These are phyloP conservation scores for Nomada goodeniana DNA, from an alignment of 2,888 invertebrate species.

Conservation along the genomic window DNA sequence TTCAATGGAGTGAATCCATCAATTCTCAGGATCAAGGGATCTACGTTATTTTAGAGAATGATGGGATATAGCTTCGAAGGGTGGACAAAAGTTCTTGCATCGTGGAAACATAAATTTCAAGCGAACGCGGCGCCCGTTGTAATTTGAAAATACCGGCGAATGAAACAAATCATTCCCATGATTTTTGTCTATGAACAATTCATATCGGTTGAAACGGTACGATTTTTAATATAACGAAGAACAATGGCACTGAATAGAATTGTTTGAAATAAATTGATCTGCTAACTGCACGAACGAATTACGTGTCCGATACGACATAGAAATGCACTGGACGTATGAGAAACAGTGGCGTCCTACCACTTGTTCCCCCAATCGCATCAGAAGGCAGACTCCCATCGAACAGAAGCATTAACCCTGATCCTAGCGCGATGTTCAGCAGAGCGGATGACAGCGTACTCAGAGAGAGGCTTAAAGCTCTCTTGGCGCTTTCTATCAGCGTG, in stretches of 20 bases:
- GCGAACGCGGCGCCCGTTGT: neutral
- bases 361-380: constrained; percentile 66
- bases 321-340: constrained; percentile 20
- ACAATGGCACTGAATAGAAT: neutral
- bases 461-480: constrained; percentile 78
- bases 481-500: constrained; percentile 57
- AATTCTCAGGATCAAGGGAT: constrained; percentile 71
- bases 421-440: constrained; percentile 83
- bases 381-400: constrained; percentile 79
- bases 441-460: constrained; percentile 84
- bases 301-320: constrained; percentile 5
- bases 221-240: neutral
- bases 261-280: neutral
- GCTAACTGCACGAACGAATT: neutral
- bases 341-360: constrained; percentile 44
- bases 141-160: neutral
- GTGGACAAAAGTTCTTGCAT: constrained; percentile 30
- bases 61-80: constrained; percentile 46
- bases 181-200: too few relatives aligned
- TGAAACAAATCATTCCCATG: too few relatives aligned
- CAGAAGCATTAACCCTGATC: constrained; percentile 84
- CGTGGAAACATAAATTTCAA: constrained; percentile 37
- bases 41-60: constrained; percentile 61
- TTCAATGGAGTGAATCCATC: constrained; percentile 76
- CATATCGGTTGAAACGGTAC: too few relatives aligned